phyloP scores from a whole-genome alignment of 2,113 vertebrate species.

The Microcebus ravelobensis region DNA sequence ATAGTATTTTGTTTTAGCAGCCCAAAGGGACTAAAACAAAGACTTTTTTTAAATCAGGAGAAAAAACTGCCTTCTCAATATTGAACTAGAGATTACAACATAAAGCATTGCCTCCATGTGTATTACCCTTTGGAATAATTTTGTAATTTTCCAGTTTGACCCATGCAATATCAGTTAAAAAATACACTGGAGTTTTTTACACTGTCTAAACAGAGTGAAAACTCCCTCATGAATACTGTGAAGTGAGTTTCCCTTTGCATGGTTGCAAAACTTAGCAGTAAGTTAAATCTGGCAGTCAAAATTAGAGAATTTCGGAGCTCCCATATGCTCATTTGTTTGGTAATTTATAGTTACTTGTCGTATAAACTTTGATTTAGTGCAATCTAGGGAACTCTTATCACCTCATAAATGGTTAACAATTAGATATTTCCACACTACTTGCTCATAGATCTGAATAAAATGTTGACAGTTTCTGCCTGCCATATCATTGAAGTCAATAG shows the following conservation, averaged over 20 bases:
- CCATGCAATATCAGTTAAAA: background rate
- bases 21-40: background rate
- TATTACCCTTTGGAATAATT: background rate
- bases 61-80: background rate
- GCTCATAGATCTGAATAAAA: constrained; percentile 37
- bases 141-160: background rate
- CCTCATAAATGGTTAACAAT: constrained; percentile 36
- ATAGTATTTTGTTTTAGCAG: background rate
- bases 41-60: background rate
- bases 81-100: background rate
- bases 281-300: background rate
- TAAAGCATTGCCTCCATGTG: background rate
- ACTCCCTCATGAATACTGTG: background rate
- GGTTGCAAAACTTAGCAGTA: background rate
- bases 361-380: constrained; percentile 45
- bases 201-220: background rate
- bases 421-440: background rate
- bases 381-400: background rate
- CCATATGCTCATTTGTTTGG: constrained; percentile 13
- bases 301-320: background rate
- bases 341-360: background rate
- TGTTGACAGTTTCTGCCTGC: constrained; percentile 6
- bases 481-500: constrained; percentile 32
- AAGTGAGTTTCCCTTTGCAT: background rate
- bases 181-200: background rate